Conservation (phyloP, 2,797 vertebrate genomes). For the Helarctos malayanus region DNA sequence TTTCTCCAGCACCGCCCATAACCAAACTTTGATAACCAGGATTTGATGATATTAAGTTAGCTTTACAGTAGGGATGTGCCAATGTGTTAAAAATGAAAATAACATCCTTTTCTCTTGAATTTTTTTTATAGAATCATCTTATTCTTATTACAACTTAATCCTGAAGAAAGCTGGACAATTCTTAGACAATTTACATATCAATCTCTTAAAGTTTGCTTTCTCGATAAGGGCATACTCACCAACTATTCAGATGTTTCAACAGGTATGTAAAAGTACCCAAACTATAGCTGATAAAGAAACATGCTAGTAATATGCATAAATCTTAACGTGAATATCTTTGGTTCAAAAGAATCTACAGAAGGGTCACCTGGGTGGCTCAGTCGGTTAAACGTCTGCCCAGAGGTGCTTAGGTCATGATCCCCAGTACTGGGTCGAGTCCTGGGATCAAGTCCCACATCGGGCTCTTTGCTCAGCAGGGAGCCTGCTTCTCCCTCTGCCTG, state of each 20-base stretch:
- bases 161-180: conserved; percentile 98
- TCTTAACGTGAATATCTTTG: neutral
- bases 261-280: conserved; percentile 90
- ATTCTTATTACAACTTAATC: conserved; percentile 96
- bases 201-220: conserved; percentile 95
- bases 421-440: neutral
- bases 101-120: conserved; percentile 53
- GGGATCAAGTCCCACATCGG: neutral
- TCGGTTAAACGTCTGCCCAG: neutral
- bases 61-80: neutral
- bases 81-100: conserved; percentile 18
- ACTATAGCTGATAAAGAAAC: neutral
- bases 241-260: conserved; percentile 95
- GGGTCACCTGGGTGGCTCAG: neutral
- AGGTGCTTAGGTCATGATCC: neutral
- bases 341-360: conserved; percentile 13
- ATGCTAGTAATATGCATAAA: neutral
- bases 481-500: neutral
- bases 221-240: conserved; percentile 95
- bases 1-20: neutral
- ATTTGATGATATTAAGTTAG: neutral
- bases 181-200: conserved; percentile 95
- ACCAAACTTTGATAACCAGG: neutral
- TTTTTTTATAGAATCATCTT: conserved; percentile 92
- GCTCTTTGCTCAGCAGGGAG: neutral